phyloP scores from a whole-genome alignment of 2,797 vertebrate species.

The Anas bernieri region DNA sequence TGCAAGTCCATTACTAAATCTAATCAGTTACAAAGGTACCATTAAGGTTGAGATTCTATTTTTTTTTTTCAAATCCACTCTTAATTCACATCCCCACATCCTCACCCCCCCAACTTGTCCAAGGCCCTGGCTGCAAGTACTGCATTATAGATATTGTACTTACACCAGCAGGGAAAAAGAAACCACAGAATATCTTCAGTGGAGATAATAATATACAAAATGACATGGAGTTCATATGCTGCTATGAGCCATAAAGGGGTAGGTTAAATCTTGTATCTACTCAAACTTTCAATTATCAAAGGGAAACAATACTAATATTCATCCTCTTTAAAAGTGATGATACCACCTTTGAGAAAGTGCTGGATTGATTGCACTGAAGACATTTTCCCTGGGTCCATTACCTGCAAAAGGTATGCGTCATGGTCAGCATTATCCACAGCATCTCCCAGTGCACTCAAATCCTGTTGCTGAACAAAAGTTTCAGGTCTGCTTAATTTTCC shows the following conservation, averaged over 20 bases:
- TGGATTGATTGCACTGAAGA: background rate
- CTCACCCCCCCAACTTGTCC: background rate
- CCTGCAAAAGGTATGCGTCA: background rate
- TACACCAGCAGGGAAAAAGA: background rate
- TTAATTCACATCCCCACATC: background rate
- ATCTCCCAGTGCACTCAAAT: background rate
- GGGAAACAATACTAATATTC: background rate
- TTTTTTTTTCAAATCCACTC: conserved; percentile 16
- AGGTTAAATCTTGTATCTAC: background rate
- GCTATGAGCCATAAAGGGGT: background rate
- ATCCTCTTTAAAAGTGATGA: background rate
- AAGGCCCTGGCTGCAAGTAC: background rate
- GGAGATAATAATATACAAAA: background rate
- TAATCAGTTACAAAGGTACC: conserved; percentile 61
- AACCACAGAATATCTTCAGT: background rate
- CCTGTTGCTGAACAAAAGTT: background rate
- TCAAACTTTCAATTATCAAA: background rate
- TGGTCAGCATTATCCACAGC: background rate
- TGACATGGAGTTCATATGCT: background rate
- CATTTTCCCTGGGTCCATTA: background rate
- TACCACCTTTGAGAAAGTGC: background rate
- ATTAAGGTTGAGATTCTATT: conserved; percentile 20
- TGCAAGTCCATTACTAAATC: conserved; percentile 71
- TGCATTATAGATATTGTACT: background rate
- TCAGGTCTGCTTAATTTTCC: background rate